These are phyloP conservation scores for Urocitellus parryii DNA, from an alignment of 2,113 vertebrate species.

Conservation along the genomic window DNA sequence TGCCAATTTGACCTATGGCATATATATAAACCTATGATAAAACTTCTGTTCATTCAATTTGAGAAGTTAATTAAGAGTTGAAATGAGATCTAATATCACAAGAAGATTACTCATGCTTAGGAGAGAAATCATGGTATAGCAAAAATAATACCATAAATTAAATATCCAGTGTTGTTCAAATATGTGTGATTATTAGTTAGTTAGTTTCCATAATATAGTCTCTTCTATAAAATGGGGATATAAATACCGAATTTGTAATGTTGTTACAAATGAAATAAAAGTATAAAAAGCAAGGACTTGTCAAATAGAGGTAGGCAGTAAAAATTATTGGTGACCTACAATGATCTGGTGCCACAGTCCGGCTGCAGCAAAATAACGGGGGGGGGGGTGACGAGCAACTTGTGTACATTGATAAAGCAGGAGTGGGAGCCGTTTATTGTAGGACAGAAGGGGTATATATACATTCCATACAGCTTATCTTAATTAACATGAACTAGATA, in stretches of 20 bases:
- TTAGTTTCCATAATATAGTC: not conserved
- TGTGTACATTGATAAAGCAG: no score
- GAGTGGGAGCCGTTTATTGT: no score
- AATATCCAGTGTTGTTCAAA: not conserved
- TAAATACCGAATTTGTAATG: not conserved
- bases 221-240: not conserved
- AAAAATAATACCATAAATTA: not conserved
- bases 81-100: not conserved
- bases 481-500: no score
- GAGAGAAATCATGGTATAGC: not conserved
- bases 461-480: no score
- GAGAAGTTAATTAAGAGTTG: not conserved
- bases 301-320: not conserved
- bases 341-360: not conserved
- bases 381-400: no score
- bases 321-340: not conserved
- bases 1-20: not conserved
- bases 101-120: not conserved
- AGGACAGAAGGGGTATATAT: no score
- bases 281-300: not conserved
- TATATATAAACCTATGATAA: not conserved
- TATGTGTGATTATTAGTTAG: not conserved
- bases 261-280: slow-evolving; percentile 7
- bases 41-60: not conserved
- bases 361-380: no score